A percentile compares a stretch with the other conserved stretches of the same genome.
These are phyloP conservation scores for Pseudomyrmex pallidus DNA, from an alignment of 1,140 invertebrate genomes.

Conservation along the genomic window DNA sequence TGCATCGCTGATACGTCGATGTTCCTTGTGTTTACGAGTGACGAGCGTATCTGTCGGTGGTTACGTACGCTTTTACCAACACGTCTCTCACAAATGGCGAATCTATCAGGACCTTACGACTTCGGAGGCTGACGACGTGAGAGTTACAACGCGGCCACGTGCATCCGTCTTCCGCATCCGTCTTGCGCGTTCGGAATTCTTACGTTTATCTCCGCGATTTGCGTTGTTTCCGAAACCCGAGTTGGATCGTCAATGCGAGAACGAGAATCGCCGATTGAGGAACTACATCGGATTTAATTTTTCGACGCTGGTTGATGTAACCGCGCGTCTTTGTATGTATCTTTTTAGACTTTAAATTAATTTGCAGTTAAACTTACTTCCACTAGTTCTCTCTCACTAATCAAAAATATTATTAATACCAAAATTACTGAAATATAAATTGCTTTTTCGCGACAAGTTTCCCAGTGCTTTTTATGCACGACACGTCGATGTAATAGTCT, in stretches of 20 bases:
- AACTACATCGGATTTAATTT: not conserved
- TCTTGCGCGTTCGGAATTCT: conserved; percentile 22
- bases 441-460: not conserved
- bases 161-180: conserved; percentile 20
- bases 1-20: conserved; percentile 30
- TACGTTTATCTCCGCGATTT: conserved; percentile 19
- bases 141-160: conserved; percentile 46
- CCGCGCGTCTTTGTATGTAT: not conserved
- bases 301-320: not conserved
- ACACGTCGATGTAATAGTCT: too few relatives aligned
- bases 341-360: not conserved
- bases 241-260: not conserved
- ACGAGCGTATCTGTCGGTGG: not conserved
- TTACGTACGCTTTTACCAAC: conserved; percentile 5
- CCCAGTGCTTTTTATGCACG: too few relatives aligned
- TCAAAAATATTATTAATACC: not conserved
- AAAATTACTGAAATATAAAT: not conserved
- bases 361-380: too few relatives aligned
- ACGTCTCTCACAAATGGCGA: not conserved
- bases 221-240: conserved; percentile 1
- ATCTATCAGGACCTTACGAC: conserved; percentile 32
- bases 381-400: not conserved
- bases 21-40: conserved; percentile 27
- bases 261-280: conserved; percentile 13
- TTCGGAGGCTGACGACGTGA: conserved; percentile 1